Evolutionary conservation across 2,888 invertebrate species (phyloP), one percentile per base, ranked within the genome.

Genomic region (Tillus elongatus): DNA sequence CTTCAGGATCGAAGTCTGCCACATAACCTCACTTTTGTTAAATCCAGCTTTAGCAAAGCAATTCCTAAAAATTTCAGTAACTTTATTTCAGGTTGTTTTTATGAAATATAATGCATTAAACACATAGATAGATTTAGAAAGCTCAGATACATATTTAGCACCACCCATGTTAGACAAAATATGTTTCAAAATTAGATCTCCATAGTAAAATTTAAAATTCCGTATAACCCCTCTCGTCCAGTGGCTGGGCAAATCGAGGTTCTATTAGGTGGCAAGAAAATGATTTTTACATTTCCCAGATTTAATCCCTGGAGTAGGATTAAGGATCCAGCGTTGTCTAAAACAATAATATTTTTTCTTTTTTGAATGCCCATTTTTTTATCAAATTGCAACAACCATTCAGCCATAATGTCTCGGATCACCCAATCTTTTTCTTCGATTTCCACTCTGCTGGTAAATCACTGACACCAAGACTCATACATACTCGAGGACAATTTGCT

Each of bases 371-470:
- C 27, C 11, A 34, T 34, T 34, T 26, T 36, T 36, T 30, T 36
- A 15, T 29, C n/a, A 9, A 12, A 48, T 37, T 37, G 43, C 45
- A 43, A 47, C n/a, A n/a, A n/a, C n/a, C n/a, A n/a, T n/a, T n/a
- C n/a, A n/a, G n/a, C n/a, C n/a, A n/a, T n/a, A n/a, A n/a, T n/a
- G n/a, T n/a, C n/a, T n/a, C n/a, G n/a, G n/a, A n/a, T n/a, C n/a
- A n/a, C n/a, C n/a, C n/a, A 9, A 42, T 35, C 31, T 38, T 40
- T 38, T 34, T 46, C 24, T 47, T 45, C 4, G 36, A 39, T 29
- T 29, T 26, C 39, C 39, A 43, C 6, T 4, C 37, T 15, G 15
- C 37, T 2, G 44, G 40, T 26, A 41, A 15, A 16, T 37, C 12
- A 15, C 33, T 29, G n/a, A 37, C 2, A 11, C 4, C 2, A 10